These are phyloP conservation scores for Coreius guichenoti DNA, from an alignment of 2,797 vertebrate species.

Conservation along the genomic window DNA sequence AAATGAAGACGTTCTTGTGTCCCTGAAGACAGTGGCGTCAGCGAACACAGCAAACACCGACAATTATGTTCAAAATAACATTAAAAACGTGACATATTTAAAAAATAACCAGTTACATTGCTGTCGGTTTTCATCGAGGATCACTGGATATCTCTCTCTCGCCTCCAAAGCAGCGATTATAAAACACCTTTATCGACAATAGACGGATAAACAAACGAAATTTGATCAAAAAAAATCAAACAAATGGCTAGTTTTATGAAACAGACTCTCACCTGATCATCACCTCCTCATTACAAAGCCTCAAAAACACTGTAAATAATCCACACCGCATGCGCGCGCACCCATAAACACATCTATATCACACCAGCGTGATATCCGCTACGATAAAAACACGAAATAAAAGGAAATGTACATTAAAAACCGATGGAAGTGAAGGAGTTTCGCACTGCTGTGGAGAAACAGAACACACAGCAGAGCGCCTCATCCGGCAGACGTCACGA, in stretches of 20 bases:
- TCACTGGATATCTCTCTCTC: no score
- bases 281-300: constrained; percentile 2
- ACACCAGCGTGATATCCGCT: background rate
- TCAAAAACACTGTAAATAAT: background rate
- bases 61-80: background rate
- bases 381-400: background rate
- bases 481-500: background rate
- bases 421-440: background rate
- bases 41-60: background rate
- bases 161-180: background rate
- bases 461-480: background rate
- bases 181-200: background rate
- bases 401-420: background rate
- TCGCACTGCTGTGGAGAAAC: background rate
- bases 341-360: background rate
- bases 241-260: background rate
- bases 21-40: background rate
- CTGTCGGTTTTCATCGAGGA: background rate
- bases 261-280: constrained; percentile 17
- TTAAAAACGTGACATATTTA: background rate
- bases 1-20: background rate
- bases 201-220: background rate
- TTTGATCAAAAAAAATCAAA: background rate
- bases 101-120: background rate
- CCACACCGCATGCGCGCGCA: no score